Evolutionary conservation across 2,113 vertebrate species (phyloP), one percentile per base, ranked within the genome.

Genomic region (Rhea pennata): DNA sequence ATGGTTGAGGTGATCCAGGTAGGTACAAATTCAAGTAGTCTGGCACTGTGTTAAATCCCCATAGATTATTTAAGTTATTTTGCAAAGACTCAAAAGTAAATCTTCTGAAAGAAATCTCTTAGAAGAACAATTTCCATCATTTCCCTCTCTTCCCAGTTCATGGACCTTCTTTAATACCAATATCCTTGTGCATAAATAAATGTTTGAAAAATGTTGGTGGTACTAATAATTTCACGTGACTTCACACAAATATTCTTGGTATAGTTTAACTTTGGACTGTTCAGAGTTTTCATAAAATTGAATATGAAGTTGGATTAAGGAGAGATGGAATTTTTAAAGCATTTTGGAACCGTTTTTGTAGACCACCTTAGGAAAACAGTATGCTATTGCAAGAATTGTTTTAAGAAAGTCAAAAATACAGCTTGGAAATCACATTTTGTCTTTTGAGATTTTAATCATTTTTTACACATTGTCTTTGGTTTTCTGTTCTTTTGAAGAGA

Each of bases 1-100:
- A 61, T 89, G 36, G 33, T 50, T 72, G 58, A 91, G 62, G 66
- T 94, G 84, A 93, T 91, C 83, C 84, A 88, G 56, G 56, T 96
- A 95, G 73, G 76, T 91, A 90, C 50, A 79, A 95, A 95, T 84
- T 87, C 88, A 84, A 93, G 76, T 72, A 78, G 86, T 93, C 86
- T 95, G 92, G 84, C 58, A 93, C 66, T 88, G 20, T 83, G 50
- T 79, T 96, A 93, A 88, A 94, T 95, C 86, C 36, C 17, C 58
- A 8, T 75, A 72, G 74, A 91, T 96, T 94, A 88, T 76, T 72
- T 88, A 90, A 80, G 20, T 94, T 76, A 71, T 93, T 91, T 96
- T 82, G 36, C 86, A 59, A 74, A 92, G 76, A 82, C 77, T 76
- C 44, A 65, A 51, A 93, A 66, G 80, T 75, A 94, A 88, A 84